These are phyloP conservation scores for Nothocercus julius DNA, from an alignment of 2,113 vertebrate genomes.

Conservation along the genomic window DNA sequence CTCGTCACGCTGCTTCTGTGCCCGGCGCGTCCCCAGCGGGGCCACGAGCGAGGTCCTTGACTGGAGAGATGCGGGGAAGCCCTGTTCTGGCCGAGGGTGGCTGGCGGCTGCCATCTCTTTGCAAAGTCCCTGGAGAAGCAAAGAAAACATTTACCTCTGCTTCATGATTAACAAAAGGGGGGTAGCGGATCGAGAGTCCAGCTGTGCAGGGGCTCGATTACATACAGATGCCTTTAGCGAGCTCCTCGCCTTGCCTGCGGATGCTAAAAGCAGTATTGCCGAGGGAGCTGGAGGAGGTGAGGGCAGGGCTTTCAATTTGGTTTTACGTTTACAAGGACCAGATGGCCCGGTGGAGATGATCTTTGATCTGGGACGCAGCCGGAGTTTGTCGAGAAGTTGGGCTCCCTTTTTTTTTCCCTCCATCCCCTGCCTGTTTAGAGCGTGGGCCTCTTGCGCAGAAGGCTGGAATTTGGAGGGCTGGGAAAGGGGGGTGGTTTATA, in stretches of 20 bases:
- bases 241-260: neutral
- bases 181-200: slow-evolving; percentile 19
- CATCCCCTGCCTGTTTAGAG: neutral
- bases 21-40: neutral
- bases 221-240: slow-evolving; percentile 55
- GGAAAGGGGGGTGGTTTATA: neutral
- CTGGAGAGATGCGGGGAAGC: neutral
- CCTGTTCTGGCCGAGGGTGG: neutral
- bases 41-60: neutral
- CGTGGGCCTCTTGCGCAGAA: neutral
- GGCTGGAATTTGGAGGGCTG: neutral
- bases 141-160: slow-evolving; percentile 57
- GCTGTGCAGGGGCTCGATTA: slow-evolving; percentile 37
- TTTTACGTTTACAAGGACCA: slow-evolving; percentile 74
- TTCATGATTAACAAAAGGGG: slow-evolving; percentile 11
- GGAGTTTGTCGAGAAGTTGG: slow-evolving; percentile 20
- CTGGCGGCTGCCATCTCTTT: neutral
- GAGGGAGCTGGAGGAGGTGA: slow-evolving; percentile 57
- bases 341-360: slow-evolving; percentile 68
- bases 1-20: neutral
- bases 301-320: slow-evolving; percentile 66
- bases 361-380: slow-evolving; percentile 67
- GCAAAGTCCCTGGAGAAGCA: neutral
- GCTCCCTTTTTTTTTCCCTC: neutral
- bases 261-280: slow-evolving; percentile 39